Conservation (phyloP, 2,888 invertebrate genomes). For the Ichneumon xanthorius region DNA sequence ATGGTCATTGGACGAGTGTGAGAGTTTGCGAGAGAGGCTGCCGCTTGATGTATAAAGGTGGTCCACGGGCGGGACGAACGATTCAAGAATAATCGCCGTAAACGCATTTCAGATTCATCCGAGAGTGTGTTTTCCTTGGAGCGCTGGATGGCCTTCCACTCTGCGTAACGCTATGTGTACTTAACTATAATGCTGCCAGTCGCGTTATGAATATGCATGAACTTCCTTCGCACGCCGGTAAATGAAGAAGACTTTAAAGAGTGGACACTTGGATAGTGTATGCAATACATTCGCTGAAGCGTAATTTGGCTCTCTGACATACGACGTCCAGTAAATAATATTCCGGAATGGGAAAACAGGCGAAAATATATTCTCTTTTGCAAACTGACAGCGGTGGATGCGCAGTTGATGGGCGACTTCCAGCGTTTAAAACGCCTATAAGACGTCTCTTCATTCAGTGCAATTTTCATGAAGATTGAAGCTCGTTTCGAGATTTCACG, state of each 20-base stretch:
- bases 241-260: constrained; percentile 27
- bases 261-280: constrained; percentile 25
- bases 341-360: not conserved
- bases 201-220: constrained; percentile 54
- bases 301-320: constrained; percentile 63
- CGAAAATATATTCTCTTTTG: not conserved
- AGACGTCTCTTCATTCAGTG: too few relatives aligned
- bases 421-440: too few relatives aligned
- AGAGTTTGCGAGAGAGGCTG: constrained; percentile 11
- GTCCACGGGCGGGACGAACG: not conserved
- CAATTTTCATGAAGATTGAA: too few relatives aligned
- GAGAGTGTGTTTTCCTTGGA: constrained; percentile 25
- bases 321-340: constrained; percentile 55
- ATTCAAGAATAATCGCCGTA: constrained; percentile 27
- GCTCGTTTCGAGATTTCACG: too few relatives aligned
- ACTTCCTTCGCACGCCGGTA: constrained; percentile 58
- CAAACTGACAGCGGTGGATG: not conserved
- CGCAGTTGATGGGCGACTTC: too few relatives aligned
- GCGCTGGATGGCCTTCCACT: constrained; percentile 20
- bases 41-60: not conserved
- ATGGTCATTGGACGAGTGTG: not conserved
- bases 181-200: constrained; percentile 62
- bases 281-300: constrained; percentile 49
- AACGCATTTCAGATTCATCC: constrained; percentile 30
- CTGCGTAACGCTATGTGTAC: constrained; percentile 46